Percentiles rank a stretch among this genome's conserved stretches.
Conservation (phyloP, 2,797 vertebrate genomes). For the Gadopsis bispinosus region DNA sequence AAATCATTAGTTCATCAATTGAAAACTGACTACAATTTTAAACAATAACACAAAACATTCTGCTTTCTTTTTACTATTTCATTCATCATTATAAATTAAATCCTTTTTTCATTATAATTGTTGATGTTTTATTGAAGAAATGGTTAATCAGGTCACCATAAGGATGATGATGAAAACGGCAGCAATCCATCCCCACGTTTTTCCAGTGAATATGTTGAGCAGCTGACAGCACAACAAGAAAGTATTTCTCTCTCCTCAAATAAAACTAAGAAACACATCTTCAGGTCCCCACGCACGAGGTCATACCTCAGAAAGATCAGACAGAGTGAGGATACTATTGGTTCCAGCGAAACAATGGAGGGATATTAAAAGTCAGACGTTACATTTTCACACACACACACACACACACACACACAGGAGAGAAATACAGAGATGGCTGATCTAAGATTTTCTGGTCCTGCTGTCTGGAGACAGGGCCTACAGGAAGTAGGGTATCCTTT, state of each 20-base stretch:
- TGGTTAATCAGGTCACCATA: not conserved
- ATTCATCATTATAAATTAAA: not conserved
- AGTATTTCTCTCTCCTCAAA: not conserved
- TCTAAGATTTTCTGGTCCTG: conserved; percentile 73
- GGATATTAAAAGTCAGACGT: conserved; percentile 45
- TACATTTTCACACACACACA: conserved; percentile 36
- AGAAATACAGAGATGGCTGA: conserved; percentile 59
- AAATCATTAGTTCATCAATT: not conserved
- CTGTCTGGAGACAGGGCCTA: conserved; percentile 75
- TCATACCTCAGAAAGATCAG: conserved; percentile 11
- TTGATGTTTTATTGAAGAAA: not conserved
- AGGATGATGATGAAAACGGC: conserved; percentile 6
- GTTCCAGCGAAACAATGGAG: conserved; percentile 12
- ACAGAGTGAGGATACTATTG: conserved; percentile 16
- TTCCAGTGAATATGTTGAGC: not conserved
- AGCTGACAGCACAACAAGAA: not conserved
- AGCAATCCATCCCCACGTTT: not conserved
- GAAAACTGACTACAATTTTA: not conserved
- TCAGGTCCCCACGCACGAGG: not conserved
- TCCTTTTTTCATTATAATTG: not conserved
- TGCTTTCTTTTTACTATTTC: not conserved
- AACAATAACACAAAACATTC: not conserved
- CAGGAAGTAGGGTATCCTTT: conserved; percentile 86
- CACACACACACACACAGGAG: conserved; percentile 29
- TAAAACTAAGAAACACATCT: not conserved